A percentile compares a stretch with the other conserved stretches of the same genome.
These are phyloP conservation scores for Volucella zonaria DNA, from an alignment of 2,888 invertebrate species.

Conservation along the genomic window DNA sequence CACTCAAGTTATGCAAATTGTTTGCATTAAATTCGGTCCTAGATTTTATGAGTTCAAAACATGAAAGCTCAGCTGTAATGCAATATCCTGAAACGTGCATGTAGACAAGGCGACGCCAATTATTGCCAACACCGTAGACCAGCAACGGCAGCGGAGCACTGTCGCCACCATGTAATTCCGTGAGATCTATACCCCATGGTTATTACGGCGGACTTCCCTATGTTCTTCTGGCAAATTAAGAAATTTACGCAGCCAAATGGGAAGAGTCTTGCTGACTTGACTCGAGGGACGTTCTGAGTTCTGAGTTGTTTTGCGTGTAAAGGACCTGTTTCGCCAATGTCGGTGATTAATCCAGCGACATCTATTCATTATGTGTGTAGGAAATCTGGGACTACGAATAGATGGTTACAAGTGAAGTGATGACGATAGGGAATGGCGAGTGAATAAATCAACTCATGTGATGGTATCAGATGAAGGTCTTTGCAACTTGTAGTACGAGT, in stretches of 20 bases:
- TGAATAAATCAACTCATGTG: conserved; percentile 48
- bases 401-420: conserved; percentile 19
- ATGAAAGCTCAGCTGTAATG: conserved; percentile 40
- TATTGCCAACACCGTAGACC: conserved; percentile 43
- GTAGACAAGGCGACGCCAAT: conserved; percentile 69
- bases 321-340: conserved; percentile 45
- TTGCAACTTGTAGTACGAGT: not conserved
- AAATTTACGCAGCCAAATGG: conserved; percentile 58
- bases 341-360: conserved; percentile 55
- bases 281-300: too few relatives aligned
- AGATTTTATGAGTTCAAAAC: conserved; percentile 59
- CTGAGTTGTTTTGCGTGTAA: conserved; percentile 41
- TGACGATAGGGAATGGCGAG: conserved; percentile 35
- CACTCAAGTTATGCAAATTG: conserved; percentile 71
- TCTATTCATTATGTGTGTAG: conserved; percentile 19
- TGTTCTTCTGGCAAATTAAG: conserved; percentile 49
- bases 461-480: conserved; percentile 29
- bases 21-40: conserved; percentile 65
- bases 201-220: conserved; percentile 27
- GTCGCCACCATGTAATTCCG: conserved; percentile 51
- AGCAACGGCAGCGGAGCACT: conserved; percentile 15
- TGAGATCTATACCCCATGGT: conserved; percentile 22
- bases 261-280: not conserved
- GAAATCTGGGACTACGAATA: not conserved
- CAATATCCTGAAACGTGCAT: conserved; percentile 54